Evolutionary conservation across 2,113 vertebrate species (phyloP), one percentile per base, ranked within the genome.

Genomic region (Callipepla californica): DNA sequence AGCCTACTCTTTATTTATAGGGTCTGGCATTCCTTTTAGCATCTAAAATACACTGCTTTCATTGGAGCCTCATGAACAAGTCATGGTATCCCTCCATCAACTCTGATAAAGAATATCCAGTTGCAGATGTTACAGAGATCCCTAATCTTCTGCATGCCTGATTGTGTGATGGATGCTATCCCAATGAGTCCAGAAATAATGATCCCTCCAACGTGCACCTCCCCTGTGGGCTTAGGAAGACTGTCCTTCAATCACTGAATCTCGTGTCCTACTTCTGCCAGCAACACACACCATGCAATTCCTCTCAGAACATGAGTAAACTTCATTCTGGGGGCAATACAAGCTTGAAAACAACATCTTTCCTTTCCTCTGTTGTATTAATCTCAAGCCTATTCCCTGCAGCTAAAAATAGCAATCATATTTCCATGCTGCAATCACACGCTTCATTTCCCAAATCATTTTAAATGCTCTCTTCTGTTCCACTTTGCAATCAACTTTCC

Each of bases 401-500:
- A 91, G 82, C 80, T 93, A 85, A 70, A 91, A 96, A 94, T 70
- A 96, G 93, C 82, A 93, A 91, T 74, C 92, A 55, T 88, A 76
- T 80, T 95, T 85, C 90, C 90, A 80, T 70, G 87, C 87, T 81
- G 90, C 92, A 94, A 96, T 95, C 96, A 95, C 85, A 92, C 13
- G 40, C 79, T 95, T 92, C 90, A 80, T 95, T 88, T 80, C 85
- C 80, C 82, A 92, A 96, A 94, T 96, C 88, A 96, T 74, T 85
- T 95, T 85, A 80, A 94, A 90, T 93, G 90, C 93, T 92, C 93
- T 90, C 75, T 87, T 74, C 93, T 96, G 80, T 83, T 93, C 94
- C 88, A 93, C 93, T 95, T 70, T 30, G 76, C 90, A 96, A 96
- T 95, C 94, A 96, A 90, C 93, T 86, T 85, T 86, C 82, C 93